These are phyloP conservation scores for Rhipidura dahli DNA, from an alignment of 2,113 vertebrate genomes.

Conservation along the genomic window DNA sequence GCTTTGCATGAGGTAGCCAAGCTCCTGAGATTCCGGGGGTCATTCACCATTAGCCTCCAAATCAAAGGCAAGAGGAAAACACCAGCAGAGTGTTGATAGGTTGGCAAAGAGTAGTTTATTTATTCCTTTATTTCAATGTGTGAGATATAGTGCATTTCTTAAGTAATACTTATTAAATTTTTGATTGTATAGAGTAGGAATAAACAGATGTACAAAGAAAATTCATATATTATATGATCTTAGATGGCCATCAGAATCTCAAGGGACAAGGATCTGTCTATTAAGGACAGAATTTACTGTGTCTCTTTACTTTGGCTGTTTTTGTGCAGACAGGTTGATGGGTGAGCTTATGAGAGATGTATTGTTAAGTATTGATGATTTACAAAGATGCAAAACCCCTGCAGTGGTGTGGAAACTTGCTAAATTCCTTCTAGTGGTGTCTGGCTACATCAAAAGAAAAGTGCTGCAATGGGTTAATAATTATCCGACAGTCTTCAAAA, in stretches of 20 bases:
- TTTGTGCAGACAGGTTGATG: neutral
- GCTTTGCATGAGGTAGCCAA: neutral
- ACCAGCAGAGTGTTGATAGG: neutral
- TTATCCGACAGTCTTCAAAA: constrained; percentile 4
- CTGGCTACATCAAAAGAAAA: neutral
- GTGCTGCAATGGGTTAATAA: neutral
- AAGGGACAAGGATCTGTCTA: neutral
- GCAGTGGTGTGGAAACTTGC: neutral
- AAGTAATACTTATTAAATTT: neutral
- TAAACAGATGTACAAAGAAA: neutral
- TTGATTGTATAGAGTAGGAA: neutral
- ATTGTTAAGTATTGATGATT: neutral
- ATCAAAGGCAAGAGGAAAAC: neutral
- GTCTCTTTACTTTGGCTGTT: neutral
- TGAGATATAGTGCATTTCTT: neutral
- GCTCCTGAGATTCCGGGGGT: neutral
- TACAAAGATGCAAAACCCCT: neutral
- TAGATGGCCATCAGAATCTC: neutral
- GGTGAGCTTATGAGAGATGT: neutral
- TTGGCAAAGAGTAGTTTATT: neutral
- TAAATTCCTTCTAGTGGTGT: neutral
- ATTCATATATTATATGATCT: neutral
- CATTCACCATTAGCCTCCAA: neutral
- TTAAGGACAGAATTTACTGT: neutral
- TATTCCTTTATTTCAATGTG: constrained; percentile 29